These are phyloP conservation scores for Tetragnatha versicolor DNA, from an alignment of 1,140 invertebrate species.

Conservation along the genomic window DNA sequence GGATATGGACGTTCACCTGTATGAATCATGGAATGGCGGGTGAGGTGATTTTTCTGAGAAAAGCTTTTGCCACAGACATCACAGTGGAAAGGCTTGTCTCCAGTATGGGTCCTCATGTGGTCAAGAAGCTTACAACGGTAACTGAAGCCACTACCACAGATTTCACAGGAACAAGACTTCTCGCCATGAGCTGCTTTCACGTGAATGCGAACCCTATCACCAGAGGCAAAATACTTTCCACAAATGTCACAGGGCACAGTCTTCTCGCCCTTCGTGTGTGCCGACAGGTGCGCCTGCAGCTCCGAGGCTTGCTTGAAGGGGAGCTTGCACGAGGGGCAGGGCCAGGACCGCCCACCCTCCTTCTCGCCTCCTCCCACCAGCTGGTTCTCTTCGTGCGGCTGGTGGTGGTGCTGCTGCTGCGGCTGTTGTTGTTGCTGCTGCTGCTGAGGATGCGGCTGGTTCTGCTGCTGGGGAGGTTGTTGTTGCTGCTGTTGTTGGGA, in stretches of 20 bases:
- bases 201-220: conserved; percentile 59
- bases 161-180: conserved; percentile 57
- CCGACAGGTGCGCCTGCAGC: conserved; percentile 59
- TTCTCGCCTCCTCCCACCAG: background rate
- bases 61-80: conserved; percentile 59
- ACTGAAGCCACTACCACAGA: conserved; percentile 60
- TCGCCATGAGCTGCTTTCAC: conserved; percentile 55
- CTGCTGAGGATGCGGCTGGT: conserved; percentile 7
- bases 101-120: conserved; percentile 59
- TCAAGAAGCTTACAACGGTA: conserved; percentile 60
- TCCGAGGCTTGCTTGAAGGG: conserved; percentile 59
- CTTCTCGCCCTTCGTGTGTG: conserved; percentile 59
- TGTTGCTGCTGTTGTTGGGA: conserved; percentile 30
- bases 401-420: conserved; percentile 15
- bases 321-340: conserved; percentile 60
- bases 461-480: conserved; percentile 13
- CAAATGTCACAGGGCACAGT: conserved; percentile 59
- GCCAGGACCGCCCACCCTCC: conserved; percentile 57
- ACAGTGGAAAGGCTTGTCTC: conserved; percentile 61
- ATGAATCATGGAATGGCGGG: conserved; percentile 71
- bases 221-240: conserved; percentile 59
- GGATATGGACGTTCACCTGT: conserved; percentile 88
- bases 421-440: conserved; percentile 27
- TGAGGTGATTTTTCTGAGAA: conserved; percentile 60
- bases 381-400: conserved; percentile 17